phyloP scores from a whole-genome alignment of 1,140 invertebrate species.

The Chlorops oryzae region DNA sequence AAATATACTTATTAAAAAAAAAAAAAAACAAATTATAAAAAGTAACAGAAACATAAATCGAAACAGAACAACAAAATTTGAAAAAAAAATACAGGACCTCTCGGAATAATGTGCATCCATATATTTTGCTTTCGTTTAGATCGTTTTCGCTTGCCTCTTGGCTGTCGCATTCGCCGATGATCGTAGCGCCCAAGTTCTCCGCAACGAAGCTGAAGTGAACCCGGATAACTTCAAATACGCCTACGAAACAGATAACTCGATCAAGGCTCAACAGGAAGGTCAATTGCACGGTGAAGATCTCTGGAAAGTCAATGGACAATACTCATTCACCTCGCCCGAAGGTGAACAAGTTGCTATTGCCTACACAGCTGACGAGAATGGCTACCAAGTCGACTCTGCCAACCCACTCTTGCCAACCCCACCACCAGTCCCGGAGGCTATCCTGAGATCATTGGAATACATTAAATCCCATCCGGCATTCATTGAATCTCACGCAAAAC shows the following conservation, averaged over 20 bases:
- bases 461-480: conserved; percentile 32
- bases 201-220: conserved; percentile 20
- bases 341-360: conserved; percentile 58
- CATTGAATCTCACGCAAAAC: too few relatives aligned
- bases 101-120: not conserved
- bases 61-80: too few relatives aligned
- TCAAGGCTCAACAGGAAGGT: conserved; percentile 13
- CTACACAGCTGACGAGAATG: conserved; percentile 68
- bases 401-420: conserved; percentile 59
- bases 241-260: conserved; percentile 19
- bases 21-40: too few relatives aligned
- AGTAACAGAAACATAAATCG: too few relatives aligned
- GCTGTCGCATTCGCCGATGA: conserved; percentile 19
- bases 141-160: conserved; percentile 17
- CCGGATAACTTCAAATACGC: conserved; percentile 21
- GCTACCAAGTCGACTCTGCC: conserved; percentile 52
- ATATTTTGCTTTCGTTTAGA: conserved; percentile 1
- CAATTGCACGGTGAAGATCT: conserved; percentile 7
- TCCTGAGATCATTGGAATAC: conserved; percentile 53
- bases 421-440: conserved; percentile 58
- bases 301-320: conserved; percentile 50
- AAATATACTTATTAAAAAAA: too few relatives aligned
- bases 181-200: conserved; percentile 18
- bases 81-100: too few relatives aligned
- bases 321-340: conserved; percentile 63